Evolutionary conservation across 2,797 vertebrate genomes (phyloP), one percentile per base, ranked within the genome.

Genomic region (Lophius americanus): DNA sequence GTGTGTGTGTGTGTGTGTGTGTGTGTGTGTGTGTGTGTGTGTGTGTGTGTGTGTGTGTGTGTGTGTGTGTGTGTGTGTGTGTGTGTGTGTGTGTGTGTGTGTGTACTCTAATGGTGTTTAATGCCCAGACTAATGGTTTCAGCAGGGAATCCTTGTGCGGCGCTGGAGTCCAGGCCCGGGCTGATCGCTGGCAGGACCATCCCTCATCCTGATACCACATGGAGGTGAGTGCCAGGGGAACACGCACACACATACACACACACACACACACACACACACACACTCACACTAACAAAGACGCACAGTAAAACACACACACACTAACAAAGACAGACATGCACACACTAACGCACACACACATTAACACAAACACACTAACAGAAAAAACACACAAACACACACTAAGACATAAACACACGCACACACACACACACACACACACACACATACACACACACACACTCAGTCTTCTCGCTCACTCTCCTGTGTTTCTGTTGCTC

Each of bases 101-200:
- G 68, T 41, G 66, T 33, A 64, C 94, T 95, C 94, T 97, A 97
- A 97, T 96, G 95, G 96, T 96, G 94, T 96, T 96, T 96, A 98
- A 97, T 96, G 95, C 94, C 83, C 91, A 94, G 95, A 96, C 95
- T 98, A 97, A 97, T 97, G 96, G 96, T 96, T 96, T 95, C 96
- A 96, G 97, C 94, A 93, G 96, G 96, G 96, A 98, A 95, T 96
- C 95, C 96, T 96, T 95, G 95, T 94, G 95, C 93, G 88, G 95
- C 94, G 95, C 95, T 94, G 95, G 94, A 95, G 96, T 95, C 94
- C 95, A 95, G 94, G 95, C 94, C 94, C 93, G 83, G 90, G 95
- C 96, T 95, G 95, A 95, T 95, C 92, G 94, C 95, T 96, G 96
- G 96, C 96, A 97, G 96, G 94, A 95, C 94, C 95, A 97, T 98